Conservation (phyloP, 2,113 vertebrate genomes). For the Tragelaphus strepsiceros region DNA sequence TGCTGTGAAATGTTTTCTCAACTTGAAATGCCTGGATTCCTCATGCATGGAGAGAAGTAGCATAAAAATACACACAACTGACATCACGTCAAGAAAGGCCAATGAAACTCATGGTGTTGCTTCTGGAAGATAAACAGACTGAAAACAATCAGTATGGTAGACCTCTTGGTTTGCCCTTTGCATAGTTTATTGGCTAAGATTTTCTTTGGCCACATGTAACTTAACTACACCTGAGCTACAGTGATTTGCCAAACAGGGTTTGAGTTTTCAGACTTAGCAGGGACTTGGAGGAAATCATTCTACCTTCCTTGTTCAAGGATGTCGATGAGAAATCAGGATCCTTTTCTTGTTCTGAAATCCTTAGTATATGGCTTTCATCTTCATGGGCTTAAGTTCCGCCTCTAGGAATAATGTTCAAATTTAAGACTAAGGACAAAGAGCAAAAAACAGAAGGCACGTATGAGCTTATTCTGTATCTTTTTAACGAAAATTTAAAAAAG, state of each 20-base stretch:
- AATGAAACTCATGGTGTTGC: background rate
- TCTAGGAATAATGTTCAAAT: background rate
- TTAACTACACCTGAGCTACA: background rate
- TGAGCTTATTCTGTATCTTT: background rate
- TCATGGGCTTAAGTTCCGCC: background rate
- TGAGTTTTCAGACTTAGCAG: background rate
- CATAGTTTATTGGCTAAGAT: background rate
- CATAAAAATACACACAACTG: background rate
- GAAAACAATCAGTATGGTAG: background rate
- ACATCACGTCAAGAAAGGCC: background rate
- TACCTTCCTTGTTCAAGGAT: background rate
- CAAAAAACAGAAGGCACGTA: background rate
- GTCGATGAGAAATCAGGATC: background rate
- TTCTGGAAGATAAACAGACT: background rate
- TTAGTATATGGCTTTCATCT: background rate
- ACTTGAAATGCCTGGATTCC: background rate
- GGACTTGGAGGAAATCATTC: background rate
- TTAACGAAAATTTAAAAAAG: background rate
- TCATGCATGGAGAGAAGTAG: background rate
- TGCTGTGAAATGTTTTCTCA: constrained; percentile 36
- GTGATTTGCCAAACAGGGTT: background rate
- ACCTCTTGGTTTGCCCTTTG: background rate
- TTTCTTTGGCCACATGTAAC: background rate
- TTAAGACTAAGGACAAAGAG: background rate
- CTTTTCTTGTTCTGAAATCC: background rate